Conservation (phyloP, 2,888 invertebrate genomes). For the Phlogophora meticulosa region DNA sequence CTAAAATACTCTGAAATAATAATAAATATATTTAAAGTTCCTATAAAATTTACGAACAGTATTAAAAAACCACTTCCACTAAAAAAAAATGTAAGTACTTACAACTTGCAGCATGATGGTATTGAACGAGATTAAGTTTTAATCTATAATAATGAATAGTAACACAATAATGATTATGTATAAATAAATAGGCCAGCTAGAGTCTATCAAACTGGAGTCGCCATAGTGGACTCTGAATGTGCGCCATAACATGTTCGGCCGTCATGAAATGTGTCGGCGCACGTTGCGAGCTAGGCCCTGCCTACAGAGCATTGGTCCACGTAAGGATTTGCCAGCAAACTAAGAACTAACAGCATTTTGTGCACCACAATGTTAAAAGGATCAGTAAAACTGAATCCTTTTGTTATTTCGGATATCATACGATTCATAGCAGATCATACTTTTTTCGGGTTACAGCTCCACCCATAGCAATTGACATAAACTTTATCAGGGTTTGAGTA, state of each 20-base stretch:
- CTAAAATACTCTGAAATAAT: background rate
- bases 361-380: background rate
- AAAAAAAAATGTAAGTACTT: background rate
- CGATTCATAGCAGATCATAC: background rate
- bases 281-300: background rate
- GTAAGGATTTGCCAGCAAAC: background rate
- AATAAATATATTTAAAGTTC: background rate
- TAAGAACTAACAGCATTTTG: background rate
- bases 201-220: background rate
- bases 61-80: conserved; percentile 5
- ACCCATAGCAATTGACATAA: background rate
- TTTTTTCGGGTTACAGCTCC: background rate
- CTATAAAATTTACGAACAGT: conserved; percentile 6
- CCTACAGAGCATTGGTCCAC: background rate
- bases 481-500: background rate
- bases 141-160: no score
- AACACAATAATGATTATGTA: background rate
- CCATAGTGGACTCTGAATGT: background rate
- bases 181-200: no score
- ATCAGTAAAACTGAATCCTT: conserved; percentile 24
- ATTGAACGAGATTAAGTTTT: background rate
- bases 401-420: background rate
- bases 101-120: background rate
- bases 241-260: background rate
- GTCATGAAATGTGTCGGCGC: background rate